Evolutionary conservation across 1,140 invertebrate genomes (phyloP).

Genomic region (Colletes gigas): DNA sequence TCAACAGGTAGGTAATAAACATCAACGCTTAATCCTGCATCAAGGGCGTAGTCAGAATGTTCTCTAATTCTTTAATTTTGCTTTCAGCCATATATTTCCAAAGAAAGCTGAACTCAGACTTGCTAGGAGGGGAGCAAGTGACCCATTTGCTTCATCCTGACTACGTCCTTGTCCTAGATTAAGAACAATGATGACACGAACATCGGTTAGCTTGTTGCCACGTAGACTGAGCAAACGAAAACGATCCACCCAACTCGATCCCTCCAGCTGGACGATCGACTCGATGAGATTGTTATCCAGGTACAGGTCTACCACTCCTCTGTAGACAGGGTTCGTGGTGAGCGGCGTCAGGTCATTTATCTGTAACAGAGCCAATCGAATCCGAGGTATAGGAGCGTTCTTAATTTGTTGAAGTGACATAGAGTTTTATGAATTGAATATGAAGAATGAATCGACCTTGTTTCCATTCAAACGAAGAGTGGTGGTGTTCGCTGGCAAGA

Average conservation of each 20-base stretch:
- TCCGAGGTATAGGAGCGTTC: not conserved
- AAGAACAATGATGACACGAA: slow-evolving; percentile 70
- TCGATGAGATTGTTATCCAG: slow-evolving; percentile 88
- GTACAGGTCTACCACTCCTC: slow-evolving; percentile 86
- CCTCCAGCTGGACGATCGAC: slow-evolving; percentile 87
- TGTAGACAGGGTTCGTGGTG: slow-evolving; percentile 85
- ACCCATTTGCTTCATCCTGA: too few relatives aligned
- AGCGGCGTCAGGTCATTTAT: slow-evolving; percentile 84
- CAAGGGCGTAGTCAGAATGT: too few relatives aligned
- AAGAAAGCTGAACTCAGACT: too few relatives aligned
- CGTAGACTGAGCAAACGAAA: slow-evolving; percentile 88
- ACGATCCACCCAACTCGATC: slow-evolving; percentile 87
- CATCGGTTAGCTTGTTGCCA: slow-evolving; percentile 87
- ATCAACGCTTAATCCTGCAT: not conserved
- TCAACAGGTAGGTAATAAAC: not conserved
- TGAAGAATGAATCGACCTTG: slow-evolving; percentile 71
- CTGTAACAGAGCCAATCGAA: slow-evolving; percentile 72
- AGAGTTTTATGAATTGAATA: too few relatives aligned
- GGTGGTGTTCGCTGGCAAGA: slow-evolving; percentile 82
- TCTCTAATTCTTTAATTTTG: too few relatives aligned
- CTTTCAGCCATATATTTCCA: too few relatives aligned
- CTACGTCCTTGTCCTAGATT: not conserved
- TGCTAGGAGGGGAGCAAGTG: too few relatives aligned
- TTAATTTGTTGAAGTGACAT: too few relatives aligned
- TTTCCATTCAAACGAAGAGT: slow-evolving; percentile 82